These are phyloP conservation scores for Eupsilia transversa DNA, from an alignment of 2,888 invertebrate species.

Conservation along the genomic window DNA sequence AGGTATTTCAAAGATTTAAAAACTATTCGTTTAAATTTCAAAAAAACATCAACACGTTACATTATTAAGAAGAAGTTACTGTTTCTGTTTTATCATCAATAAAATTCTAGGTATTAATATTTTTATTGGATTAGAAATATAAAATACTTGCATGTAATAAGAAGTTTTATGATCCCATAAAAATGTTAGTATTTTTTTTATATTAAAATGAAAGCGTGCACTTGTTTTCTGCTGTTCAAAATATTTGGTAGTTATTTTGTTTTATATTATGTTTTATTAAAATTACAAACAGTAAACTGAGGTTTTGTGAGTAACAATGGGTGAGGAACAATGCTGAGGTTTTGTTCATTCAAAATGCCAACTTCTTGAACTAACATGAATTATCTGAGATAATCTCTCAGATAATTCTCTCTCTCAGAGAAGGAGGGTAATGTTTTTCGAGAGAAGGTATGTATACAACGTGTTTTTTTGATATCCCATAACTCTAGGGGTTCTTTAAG, in stretches of 20 bases:
- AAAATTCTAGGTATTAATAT: constrained; percentile 11
- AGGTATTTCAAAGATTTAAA: background rate
- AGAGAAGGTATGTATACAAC: too few species aligned
- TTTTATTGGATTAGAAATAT: constrained; percentile 8
- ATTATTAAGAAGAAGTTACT: background rate
- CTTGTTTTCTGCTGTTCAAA: constrained; percentile 24
- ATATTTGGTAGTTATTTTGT: constrained; percentile 31
- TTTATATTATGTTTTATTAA: background rate
- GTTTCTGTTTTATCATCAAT: background rate
- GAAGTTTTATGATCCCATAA: constrained; percentile 14
- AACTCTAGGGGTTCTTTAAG: too few species aligned
- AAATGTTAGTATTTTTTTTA: constrained; percentile 4
- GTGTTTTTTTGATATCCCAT: too few species aligned
- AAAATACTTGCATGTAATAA: background rate
- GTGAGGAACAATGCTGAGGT: background rate
- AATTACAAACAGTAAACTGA: background rate
- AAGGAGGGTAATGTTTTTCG: too few species aligned
- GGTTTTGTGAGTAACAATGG: too few species aligned
- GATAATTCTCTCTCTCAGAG: too few species aligned
- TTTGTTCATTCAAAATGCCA: background rate
- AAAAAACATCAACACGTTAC: background rate
- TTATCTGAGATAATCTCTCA: too few species aligned
- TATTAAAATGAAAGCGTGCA: constrained; percentile 33
- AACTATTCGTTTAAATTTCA: background rate
- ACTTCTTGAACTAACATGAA: background rate